A percentile compares a stretch with the other conserved stretches of the same genome.
These are phyloP conservation scores for Daboia siamensis DNA, from an alignment of 2,113 vertebrate genomes.

Conservation along the genomic window DNA sequence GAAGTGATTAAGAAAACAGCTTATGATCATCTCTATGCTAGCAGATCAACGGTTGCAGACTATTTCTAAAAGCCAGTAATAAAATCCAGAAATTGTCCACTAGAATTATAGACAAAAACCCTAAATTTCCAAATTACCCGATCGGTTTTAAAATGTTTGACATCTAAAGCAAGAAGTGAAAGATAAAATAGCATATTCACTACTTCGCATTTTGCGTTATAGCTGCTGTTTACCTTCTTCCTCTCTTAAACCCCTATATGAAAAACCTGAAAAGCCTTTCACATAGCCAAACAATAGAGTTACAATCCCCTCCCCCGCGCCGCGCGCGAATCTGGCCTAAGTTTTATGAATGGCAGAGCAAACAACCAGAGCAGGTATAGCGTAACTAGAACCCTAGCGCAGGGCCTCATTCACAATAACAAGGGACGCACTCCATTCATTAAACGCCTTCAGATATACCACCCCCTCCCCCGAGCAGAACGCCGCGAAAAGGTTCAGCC, in stretches of 20 bases:
- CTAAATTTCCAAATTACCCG: slow-evolving; percentile 1
- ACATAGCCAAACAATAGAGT: slow-evolving; percentile 9
- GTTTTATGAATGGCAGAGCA: slow-evolving; percentile 67
- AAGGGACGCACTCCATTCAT: slow-evolving; percentile 68
- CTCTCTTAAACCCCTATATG: slow-evolving; percentile 33
- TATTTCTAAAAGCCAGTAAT: slow-evolving; percentile 1
- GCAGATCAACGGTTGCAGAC: slow-evolving; percentile 9
- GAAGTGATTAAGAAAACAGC: background rate
- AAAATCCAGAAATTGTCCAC: slow-evolving; percentile 7
- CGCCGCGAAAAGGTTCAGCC: slow-evolving; percentile 54
- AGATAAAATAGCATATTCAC: background rate
- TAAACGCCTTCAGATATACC: slow-evolving; percentile 63
- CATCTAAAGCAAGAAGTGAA: background rate
- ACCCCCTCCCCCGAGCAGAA: slow-evolving; percentile 52
- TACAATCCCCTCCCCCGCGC: slow-evolving; percentile 47
- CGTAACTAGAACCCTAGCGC: slow-evolving; percentile 66
- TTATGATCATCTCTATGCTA: background rate
- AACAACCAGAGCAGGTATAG: slow-evolving; percentile 63
- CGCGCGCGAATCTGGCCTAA: slow-evolving; percentile 49
- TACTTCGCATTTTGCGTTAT: slow-evolving; percentile 27
- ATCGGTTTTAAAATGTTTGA: background rate
- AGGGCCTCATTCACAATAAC: slow-evolving; percentile 70
- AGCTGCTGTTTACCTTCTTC: slow-evolving; percentile 19
- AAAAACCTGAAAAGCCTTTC: slow-evolving; percentile 58
- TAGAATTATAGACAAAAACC: background rate